Conservation (phyloP, 1,140 invertebrate genomes). For the Danaus plexippus region DNA sequence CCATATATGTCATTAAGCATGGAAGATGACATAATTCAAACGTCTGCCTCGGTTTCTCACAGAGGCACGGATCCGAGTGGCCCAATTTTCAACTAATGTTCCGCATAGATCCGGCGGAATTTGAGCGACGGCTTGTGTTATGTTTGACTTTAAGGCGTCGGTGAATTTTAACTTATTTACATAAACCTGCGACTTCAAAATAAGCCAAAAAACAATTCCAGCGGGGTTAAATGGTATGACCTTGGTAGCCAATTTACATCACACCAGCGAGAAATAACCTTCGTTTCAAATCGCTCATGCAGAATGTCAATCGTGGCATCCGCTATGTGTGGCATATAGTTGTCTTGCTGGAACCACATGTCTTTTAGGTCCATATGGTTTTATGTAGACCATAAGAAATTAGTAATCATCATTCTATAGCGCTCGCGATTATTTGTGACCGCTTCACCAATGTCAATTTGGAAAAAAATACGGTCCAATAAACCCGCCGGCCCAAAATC, state of each 20-base stretch:
- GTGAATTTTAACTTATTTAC: neutral
- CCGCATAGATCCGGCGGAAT: too few species aligned
- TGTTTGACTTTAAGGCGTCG: too few species aligned
- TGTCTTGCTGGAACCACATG: neutral
- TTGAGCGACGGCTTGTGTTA: too few species aligned
- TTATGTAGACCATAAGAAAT: conserved; percentile 10
- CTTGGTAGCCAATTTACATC: neutral
- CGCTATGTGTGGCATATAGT: conserved; percentile 15
- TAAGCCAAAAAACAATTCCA: neutral
- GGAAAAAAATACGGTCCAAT: conserved; percentile 41
- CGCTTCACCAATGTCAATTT: conserved; percentile 26
- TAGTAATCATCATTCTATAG: conserved; percentile 21
- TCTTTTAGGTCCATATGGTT: conserved; percentile 5
- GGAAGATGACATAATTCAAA: too few species aligned
- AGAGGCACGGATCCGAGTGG: conserved; percentile 19
- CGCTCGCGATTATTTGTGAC: conserved; percentile 34
- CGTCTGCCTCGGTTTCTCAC: conserved; percentile 7
- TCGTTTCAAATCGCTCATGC: too few species aligned
- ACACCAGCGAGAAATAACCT: too few species aligned
- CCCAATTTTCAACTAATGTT: conserved; percentile 15
- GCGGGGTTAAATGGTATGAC: conserved; percentile 13
- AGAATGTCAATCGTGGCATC: too few species aligned
- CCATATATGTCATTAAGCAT: neutral
- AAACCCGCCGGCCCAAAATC: conserved; percentile 22
- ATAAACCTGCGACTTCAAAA: neutral